Evolutionary conservation across 2,797 vertebrate genomes (phyloP).

Genomic region (Alosa sapidissima): DNA sequence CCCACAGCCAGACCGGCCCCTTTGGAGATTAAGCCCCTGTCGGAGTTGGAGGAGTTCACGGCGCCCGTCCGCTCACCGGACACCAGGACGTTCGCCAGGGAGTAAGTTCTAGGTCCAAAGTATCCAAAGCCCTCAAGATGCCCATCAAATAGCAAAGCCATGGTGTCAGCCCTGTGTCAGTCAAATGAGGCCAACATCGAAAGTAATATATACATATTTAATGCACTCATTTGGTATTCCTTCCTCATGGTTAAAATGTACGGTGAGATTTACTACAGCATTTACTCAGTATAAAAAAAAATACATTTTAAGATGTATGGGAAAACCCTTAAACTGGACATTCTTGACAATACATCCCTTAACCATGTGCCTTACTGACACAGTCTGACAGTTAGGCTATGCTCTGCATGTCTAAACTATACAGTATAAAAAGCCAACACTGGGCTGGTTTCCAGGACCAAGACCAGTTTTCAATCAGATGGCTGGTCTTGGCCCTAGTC

Average conservation of each 20-base stretch:
- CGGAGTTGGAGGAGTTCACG: conserved; percentile 94
- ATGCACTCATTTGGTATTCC: not conserved
- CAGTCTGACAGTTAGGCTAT: not conserved
- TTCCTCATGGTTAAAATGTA: not conserved
- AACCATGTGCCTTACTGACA: not conserved
- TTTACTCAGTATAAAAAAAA: not conserved
- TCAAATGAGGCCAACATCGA: not conserved
- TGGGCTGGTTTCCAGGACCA: conserved; percentile 39
- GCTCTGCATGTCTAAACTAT: not conserved
- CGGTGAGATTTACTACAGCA: not conserved
- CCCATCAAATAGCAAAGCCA: not conserved
- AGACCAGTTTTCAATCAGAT: not conserved
- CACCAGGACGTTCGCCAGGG: conserved; percentile 93
- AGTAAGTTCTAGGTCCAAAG: conserved; percentile 80
- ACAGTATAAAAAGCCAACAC: conserved; percentile 48
- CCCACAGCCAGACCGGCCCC: conserved; percentile 89
- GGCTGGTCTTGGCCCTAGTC: conserved; percentile 7
- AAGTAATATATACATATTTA: not conserved
- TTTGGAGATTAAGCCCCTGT: conserved; percentile 92
- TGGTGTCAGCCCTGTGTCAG: conserved; percentile 1
- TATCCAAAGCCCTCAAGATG: not conserved
- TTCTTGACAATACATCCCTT: not conserved
- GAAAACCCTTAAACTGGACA: not conserved
- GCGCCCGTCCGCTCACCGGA: conserved; percentile 95
- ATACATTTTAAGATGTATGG: not conserved